Base-by-base conservation (phyloP, 2,888 invertebrate species). In the Lordiphosa fenestrarum region DNA sequence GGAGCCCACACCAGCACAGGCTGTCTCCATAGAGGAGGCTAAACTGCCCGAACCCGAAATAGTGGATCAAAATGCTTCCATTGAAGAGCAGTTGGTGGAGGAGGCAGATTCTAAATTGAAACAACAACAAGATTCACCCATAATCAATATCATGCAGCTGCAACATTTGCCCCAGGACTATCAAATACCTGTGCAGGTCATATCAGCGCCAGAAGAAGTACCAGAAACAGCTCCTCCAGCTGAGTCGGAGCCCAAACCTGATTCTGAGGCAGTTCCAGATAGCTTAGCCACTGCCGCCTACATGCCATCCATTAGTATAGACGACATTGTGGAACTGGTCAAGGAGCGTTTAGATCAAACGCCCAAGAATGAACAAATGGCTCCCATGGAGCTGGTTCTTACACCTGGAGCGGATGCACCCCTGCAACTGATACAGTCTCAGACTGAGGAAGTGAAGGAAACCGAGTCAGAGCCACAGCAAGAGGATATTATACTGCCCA, bases 321-420 rank as follows among this genome's bases (percentile, higher is more conserved):
- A 88, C 53, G 88, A 88, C 48, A 87, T 88, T 53, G 88, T 88
- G 6, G 88, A 88, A 41, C 67, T 88, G 23, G 89, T 88, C 3
- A 88, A 88, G 44, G 88, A 88, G 53, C 87, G 86, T 15, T 61
- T 88, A 10, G 88, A 88, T 54, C 86, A 86, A 39, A 75, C 72
- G 46, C 86, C 88, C 13, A 70, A 81, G 38, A 73, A 62, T 15
- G 84, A 87, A 49, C 80, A 85, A 61, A 71, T 83, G 15, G 68
- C 69, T n/a, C 82, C 87, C 15, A 85, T 85, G 80, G 81, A 87
- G 55, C 72, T 83, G 12, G 66, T 77, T 2, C 61, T 84, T 0
- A 80, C 84, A 4, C 75, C 82, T 4, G 84, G 78, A 1, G 80
- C 69, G 1, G 74, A 65, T 0, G 82, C 46, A 5, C 80, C 83